These are phyloP conservation scores for Dunckerocampus dactyliophorus DNA, from an alignment of 2,113 vertebrate species.

Conservation along the genomic window DNA sequence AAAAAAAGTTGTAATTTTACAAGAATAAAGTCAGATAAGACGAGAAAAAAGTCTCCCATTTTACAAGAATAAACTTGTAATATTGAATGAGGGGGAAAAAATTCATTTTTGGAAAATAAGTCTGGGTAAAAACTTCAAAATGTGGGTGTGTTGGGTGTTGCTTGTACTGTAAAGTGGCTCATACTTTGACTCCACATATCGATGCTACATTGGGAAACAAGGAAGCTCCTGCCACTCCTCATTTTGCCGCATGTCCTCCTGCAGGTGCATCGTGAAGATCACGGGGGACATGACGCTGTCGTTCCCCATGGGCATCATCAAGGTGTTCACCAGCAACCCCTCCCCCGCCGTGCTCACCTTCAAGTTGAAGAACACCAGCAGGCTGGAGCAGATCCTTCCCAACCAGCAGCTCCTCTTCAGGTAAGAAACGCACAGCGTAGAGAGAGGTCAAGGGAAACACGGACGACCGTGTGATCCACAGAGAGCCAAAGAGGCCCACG, in stretches of 20 bases:
- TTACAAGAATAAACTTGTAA: too few species aligned
- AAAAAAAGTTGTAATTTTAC: too few species aligned
- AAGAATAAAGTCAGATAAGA: too few species aligned
- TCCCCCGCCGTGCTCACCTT: slow-evolving; percentile 91
- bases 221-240: too few species aligned
- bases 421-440: slow-evolving; percentile 51
- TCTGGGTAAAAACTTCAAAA: too few species aligned
- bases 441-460: slow-evolving; percentile 15
- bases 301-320: slow-evolving; percentile 95
- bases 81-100: too few species aligned
- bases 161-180: too few species aligned
- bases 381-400: slow-evolving; percentile 90
- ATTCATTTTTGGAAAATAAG: too few species aligned
- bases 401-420: slow-evolving; percentile 93
- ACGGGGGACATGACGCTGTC: slow-evolving; percentile 96
- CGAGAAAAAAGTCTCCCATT: too few species aligned
- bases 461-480: slow-evolving; percentile 3
- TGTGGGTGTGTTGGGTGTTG: too few species aligned
- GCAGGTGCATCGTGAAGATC: slow-evolving; percentile 97
- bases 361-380: slow-evolving; percentile 87
- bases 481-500: not conserved
- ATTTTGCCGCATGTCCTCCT: not conserved
- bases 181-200: too few species aligned
- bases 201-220: too few species aligned
- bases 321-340: slow-evolving; percentile 91